Evolutionary conservation across 2,797 vertebrate species (phyloP).

Genomic region (Coracias cyanogaster): DNA sequence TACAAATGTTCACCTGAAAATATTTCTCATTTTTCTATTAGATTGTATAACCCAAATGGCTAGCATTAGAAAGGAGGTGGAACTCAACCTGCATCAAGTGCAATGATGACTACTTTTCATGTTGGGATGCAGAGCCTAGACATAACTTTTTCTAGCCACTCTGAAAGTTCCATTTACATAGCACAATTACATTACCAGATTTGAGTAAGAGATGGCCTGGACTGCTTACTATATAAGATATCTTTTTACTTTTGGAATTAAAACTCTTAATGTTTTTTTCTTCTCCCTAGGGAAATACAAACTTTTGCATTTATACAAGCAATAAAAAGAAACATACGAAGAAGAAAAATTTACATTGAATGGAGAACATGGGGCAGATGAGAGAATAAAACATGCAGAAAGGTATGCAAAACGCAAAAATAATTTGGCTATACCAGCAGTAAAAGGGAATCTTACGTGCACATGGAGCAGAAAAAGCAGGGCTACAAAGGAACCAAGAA

Average conservation of each 20-base stretch:
- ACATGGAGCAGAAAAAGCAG: background rate
- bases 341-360: background rate
- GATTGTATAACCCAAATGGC: background rate
- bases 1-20: background rate
- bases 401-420: background rate
- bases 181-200: background rate
- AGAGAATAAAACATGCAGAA: background rate
- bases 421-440: background rate
- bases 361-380: background rate
- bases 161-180: background rate
- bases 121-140: background rate
- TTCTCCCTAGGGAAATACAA: background rate
- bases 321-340: background rate
- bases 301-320: background rate
- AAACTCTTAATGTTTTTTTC: background rate
- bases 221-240: background rate
- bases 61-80: background rate
- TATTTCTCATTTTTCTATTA: background rate
- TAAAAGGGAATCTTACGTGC: background rate
- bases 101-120: background rate
- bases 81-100: background rate
- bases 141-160: background rate
- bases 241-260: background rate
- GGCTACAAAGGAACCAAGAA: background rate
- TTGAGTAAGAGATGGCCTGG: background rate